These are phyloP conservation scores for Eristalis intricaria DNA, from an alignment of 2,888 invertebrate species.

Conservation along the genomic window DNA sequence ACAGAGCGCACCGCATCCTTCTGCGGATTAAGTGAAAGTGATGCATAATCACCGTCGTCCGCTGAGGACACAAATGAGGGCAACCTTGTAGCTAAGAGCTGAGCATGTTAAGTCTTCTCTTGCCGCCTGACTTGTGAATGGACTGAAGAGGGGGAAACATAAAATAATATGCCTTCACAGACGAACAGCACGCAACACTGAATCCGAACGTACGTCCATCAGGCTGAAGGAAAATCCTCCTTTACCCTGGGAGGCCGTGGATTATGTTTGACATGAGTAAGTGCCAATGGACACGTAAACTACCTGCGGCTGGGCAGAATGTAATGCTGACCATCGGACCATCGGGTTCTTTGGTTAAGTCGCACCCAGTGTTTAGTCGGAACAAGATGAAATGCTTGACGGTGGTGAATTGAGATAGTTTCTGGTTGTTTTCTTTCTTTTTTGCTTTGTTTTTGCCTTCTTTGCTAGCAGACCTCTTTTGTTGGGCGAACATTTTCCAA, in stretches of 20 bases:
- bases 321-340: background rate
- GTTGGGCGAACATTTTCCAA: slow-evolving; percentile 14
- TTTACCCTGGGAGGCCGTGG: slow-evolving; percentile 33
- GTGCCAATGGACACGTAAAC: slow-evolving; percentile 67
- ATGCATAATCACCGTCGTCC: slow-evolving; percentile 46
- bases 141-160: slow-evolving; percentile 22
- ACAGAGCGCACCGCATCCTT: slow-evolving; percentile 43
- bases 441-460: background rate
- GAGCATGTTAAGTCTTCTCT: slow-evolving; percentile 13
- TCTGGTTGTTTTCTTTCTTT: background rate
- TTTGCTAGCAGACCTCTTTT: background rate
- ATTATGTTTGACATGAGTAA: slow-evolving; percentile 64
- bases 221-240: slow-evolving; percentile 42
- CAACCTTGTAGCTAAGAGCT: slow-evolving; percentile 61
- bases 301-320: slow-evolving; percentile 41
- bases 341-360: slow-evolving; percentile 46
- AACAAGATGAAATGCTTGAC: slow-evolving; percentile 43
- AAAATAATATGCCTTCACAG: slow-evolving; percentile 32
- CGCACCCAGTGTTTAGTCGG: slow-evolving; percentile 54
- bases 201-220: slow-evolving; percentile 5
- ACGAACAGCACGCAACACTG: slow-evolving; percentile 39
- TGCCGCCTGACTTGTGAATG: slow-evolving; percentile 30
- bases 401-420: slow-evolving; percentile 36
- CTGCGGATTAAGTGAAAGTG: slow-evolving; percentile 58
- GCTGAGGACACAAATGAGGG: slow-evolving; percentile 65